phyloP scores from a whole-genome alignment of 2,797 vertebrate species.

The Ficedula albicollis region DNA sequence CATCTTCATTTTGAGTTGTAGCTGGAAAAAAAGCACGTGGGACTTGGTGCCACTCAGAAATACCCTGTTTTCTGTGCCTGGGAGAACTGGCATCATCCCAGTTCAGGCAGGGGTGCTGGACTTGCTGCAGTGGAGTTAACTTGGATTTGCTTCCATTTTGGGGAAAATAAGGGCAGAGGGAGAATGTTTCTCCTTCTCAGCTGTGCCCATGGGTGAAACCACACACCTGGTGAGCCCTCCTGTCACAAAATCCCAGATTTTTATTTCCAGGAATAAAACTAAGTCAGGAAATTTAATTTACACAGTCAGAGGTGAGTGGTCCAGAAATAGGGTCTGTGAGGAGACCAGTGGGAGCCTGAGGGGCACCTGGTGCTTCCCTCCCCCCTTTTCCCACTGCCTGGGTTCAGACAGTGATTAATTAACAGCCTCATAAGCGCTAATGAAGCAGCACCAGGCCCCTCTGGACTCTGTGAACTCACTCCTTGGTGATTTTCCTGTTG shows the following conservation, averaged over 20 bases:
- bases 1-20: too few species aligned
- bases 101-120: background rate
- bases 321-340: rapidly evolving
- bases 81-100: background rate
- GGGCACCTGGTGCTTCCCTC: background rate
- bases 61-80: background rate
- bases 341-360: background rate
- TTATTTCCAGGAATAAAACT: background rate
- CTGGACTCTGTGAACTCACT: background rate
- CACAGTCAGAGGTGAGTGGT: background rate
- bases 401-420: background rate
- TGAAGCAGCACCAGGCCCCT: background rate
- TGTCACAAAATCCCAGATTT: background rate
- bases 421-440: rapidly evolving
- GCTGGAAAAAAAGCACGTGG: rapidly evolving
- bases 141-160: background rate
- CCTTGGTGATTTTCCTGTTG: background rate
- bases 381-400: too few species aligned
- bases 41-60: rapidly evolving
- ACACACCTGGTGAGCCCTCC: rapidly evolving
- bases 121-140: rapidly evolving
- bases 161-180: background rate
- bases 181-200: background rate
- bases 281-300: background rate
- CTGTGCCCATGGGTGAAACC: background rate